Evolutionary conservation across 1,140 invertebrate species (phyloP).

Genomic region (Wiebesia pumilae): DNA sequence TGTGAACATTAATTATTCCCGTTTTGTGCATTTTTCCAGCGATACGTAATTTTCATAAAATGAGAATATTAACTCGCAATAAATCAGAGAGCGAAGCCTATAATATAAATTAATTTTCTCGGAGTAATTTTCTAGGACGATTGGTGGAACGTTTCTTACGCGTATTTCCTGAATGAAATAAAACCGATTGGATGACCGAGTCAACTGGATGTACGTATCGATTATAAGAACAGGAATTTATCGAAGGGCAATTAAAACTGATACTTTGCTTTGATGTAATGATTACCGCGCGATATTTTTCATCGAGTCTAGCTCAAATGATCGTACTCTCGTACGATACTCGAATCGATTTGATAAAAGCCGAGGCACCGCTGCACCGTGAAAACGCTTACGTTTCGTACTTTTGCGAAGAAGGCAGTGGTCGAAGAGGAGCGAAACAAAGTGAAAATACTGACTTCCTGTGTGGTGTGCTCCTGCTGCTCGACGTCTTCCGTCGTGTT

Average conservation of each 20-base stretch:
- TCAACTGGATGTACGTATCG: neutral
- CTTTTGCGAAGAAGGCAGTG: neutral
- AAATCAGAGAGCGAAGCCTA: neutral
- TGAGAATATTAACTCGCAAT: neutral
- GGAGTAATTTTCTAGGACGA: neutral
- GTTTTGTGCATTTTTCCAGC: neutral
- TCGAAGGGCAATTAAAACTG: neutral
- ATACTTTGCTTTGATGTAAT: neutral
- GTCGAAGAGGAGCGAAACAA: neutral
- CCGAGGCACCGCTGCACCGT: neutral
- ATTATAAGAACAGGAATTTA: neutral
- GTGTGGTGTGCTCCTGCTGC: slow-evolving; percentile 89
- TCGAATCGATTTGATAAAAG: neutral
- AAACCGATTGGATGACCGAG: neutral
- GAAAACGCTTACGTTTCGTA: neutral
- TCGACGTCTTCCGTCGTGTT: slow-evolving; percentile 92
- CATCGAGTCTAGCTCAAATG: neutral
- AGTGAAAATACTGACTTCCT: slow-evolving; percentile 79
- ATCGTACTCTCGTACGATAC: neutral
- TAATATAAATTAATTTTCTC: neutral
- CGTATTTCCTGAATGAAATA: neutral
- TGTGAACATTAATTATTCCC: neutral
- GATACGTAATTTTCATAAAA: neutral
- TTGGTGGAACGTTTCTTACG: neutral
- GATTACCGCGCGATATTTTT: neutral